A percentile compares a stretch with the other conserved stretches of the same genome.
phyloP scores from a whole-genome alignment of 2,888 invertebrate genomes.

The Lasiommata megera region DNA sequence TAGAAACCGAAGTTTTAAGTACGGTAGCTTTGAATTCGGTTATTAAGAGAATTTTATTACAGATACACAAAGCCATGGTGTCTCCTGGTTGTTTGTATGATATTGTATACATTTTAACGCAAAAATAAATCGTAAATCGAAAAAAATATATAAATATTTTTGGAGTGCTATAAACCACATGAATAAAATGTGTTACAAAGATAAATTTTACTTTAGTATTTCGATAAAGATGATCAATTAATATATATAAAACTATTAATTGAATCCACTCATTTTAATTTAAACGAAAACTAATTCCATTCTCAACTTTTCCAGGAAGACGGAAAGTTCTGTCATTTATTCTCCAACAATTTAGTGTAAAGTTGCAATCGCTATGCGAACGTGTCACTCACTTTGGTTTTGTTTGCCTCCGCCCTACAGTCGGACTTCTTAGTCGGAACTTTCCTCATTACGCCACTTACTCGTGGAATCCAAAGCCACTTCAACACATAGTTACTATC shows the following conservation, averaged over 20 bases:
- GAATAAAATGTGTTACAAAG: too few species aligned
- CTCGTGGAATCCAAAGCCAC: conserved; percentile 50
- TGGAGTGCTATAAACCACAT: too few species aligned
- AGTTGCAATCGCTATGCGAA: conserved; percentile 37
- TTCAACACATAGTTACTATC: conserved; percentile 26
- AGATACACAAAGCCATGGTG: too few species aligned
- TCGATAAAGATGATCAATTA: neutral
- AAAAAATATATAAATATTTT: too few species aligned
- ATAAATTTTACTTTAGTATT: neutral
- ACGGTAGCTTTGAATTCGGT: too few species aligned
- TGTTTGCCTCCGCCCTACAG: conserved; percentile 32
- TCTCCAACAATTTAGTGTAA: conserved; percentile 33
- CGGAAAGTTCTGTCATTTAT: conserved; percentile 36
- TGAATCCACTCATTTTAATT: conserved; percentile 29
- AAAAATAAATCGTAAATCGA: too few species aligned
- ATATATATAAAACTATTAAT: conserved; percentile 11
- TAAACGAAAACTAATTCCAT: conserved; percentile 34
- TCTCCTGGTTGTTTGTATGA: too few species aligned
- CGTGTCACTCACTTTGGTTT: conserved; percentile 42
- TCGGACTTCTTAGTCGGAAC: conserved; percentile 58
- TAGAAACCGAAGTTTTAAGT: too few species aligned
- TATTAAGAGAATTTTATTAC: too few species aligned
- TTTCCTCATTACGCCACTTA: conserved; percentile 74
- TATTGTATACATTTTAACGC: too few species aligned
- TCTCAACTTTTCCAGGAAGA: conserved; percentile 31